Conservation (phyloP, 2,797 vertebrate genomes). For the Pangasius krempfi region DNA sequence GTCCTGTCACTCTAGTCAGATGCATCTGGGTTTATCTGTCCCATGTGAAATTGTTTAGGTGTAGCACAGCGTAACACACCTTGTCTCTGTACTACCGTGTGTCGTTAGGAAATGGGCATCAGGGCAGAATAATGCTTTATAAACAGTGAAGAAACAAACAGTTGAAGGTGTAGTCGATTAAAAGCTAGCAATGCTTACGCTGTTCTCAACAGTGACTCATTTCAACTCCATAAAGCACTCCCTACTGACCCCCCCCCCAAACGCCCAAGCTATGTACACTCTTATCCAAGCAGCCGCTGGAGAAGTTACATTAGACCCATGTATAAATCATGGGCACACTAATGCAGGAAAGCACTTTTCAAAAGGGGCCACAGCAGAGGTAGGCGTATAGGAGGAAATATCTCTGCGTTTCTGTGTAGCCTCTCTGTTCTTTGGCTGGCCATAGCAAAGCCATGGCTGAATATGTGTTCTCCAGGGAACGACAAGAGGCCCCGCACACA, state of each 20-base stretch:
- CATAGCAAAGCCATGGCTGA: slow-evolving; percentile 41
- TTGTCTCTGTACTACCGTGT: too few species aligned
- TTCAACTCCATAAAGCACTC: background rate
- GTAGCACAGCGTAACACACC: background rate
- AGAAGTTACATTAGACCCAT: slow-evolving; percentile 59
- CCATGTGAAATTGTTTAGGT: background rate
- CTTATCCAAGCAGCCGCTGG: slow-evolving; percentile 42
- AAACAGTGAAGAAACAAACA: background rate
- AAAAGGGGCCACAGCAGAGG: slow-evolving; percentile 42
- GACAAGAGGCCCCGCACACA: slow-evolving; percentile 44
- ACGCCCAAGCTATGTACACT: slow-evolving; percentile 2
- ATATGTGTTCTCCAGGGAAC: slow-evolving; percentile 59
- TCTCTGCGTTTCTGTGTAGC: slow-evolving; percentile 30
- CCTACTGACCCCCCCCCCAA: background rate
- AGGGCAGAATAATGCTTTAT: background rate
- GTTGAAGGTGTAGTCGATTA: background rate
- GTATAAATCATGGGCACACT: slow-evolving; percentile 57
- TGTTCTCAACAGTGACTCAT: background rate
- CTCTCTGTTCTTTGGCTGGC: slow-evolving; percentile 31
- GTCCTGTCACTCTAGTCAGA: background rate
- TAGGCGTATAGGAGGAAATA: slow-evolving; percentile 31
- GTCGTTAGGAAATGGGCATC: background rate
- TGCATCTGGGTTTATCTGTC: background rate
- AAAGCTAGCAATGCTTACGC: background rate
- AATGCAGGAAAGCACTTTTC: slow-evolving; percentile 40